Percentiles rank a stretch among this genome's conserved stretches.
Evolutionary conservation across 1,140 invertebrate genomes (phyloP).

Genomic region (Carposina sasakii): DNA sequence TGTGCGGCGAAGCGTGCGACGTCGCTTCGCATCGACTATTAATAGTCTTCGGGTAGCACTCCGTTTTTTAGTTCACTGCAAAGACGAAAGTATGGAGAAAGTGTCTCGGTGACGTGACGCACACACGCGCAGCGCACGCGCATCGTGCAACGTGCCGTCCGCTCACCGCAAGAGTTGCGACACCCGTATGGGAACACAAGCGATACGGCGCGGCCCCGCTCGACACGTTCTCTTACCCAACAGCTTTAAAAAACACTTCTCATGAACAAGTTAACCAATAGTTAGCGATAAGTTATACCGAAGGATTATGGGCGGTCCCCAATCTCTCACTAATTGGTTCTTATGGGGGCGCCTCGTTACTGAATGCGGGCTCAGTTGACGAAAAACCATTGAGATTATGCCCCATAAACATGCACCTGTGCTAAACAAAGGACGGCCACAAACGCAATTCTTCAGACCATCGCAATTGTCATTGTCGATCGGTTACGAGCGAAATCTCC

Average conservation of each 20-base stretch:
- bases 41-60: conserved; percentile 53
- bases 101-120: conserved; percentile 66
- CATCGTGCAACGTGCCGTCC: conserved; percentile 26
- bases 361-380: conserved; percentile 39
- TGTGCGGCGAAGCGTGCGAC: conserved; percentile 48
- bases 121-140: conserved; percentile 56
- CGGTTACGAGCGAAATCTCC: conserved; percentile 34
- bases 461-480: conserved; percentile 39
- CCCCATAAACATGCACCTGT: conserved; percentile 33
- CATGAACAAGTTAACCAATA: too few relatives aligned
- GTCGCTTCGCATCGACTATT: conserved; percentile 63
- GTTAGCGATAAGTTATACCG: conserved; percentile 2
- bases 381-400: conserved; percentile 17
- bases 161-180: conserved; percentile 56
- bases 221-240: conserved; percentile 66
- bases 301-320: conserved; percentile 32
- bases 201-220: conserved; percentile 55
- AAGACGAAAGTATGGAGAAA: conserved; percentile 71
- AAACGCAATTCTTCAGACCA: conserved; percentile 30
- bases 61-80: conserved; percentile 64
- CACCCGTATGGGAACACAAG: conserved; percentile 55
- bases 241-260: conserved; percentile 13
- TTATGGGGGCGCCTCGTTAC: conserved; percentile 42
- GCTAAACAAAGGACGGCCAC: conserved; percentile 27
- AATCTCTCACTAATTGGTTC: conserved; percentile 35